Conservation (phyloP, 2,888 invertebrate genomes). For the Gastracanthus pulcherrimus region DNA sequence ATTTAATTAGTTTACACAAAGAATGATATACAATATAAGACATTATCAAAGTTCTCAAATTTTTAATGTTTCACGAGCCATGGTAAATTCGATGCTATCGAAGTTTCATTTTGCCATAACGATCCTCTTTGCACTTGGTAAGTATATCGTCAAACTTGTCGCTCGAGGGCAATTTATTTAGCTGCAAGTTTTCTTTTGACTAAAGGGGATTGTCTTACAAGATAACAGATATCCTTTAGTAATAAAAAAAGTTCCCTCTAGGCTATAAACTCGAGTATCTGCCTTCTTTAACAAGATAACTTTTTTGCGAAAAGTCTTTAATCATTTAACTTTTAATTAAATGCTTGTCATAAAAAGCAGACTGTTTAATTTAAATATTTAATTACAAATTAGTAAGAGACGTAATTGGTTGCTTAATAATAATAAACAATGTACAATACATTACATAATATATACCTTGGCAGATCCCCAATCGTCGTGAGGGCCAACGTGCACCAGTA, state of each 20-base stretch:
- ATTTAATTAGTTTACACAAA: not conserved
- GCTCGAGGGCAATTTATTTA: constrained; percentile 34
- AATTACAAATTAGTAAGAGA: not conserved
- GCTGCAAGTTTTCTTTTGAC: constrained; percentile 16
- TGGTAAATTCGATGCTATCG: not conserved
- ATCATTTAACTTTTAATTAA: constrained; percentile 29
- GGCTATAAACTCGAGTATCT: constrained; percentile 9
- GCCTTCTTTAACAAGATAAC: constrained; percentile 9
- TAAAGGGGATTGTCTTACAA: constrained; percentile 30
- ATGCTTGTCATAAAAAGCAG: not conserved
- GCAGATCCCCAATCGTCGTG: constrained; percentile 90
- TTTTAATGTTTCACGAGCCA: not conserved
- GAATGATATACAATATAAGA: too few relatives aligned
- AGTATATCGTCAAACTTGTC: not conserved
- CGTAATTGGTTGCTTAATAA: not conserved
- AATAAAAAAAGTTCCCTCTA: constrained; percentile 8
- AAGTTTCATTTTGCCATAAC: not conserved
- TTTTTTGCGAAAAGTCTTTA: constrained; percentile 16
- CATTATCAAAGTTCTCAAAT: not conserved
- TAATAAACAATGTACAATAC: constrained; percentile 19
- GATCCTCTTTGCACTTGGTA: not conserved
- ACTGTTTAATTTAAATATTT: constrained; percentile 4
- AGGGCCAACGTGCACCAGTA: constrained; percentile 98
- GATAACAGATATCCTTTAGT: constrained; percentile 24
- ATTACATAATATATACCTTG: constrained; percentile 72